These are phyloP conservation scores for Champsocephalus esox DNA, from an alignment of 2,797 vertebrate genomes.

Conservation along the genomic window DNA sequence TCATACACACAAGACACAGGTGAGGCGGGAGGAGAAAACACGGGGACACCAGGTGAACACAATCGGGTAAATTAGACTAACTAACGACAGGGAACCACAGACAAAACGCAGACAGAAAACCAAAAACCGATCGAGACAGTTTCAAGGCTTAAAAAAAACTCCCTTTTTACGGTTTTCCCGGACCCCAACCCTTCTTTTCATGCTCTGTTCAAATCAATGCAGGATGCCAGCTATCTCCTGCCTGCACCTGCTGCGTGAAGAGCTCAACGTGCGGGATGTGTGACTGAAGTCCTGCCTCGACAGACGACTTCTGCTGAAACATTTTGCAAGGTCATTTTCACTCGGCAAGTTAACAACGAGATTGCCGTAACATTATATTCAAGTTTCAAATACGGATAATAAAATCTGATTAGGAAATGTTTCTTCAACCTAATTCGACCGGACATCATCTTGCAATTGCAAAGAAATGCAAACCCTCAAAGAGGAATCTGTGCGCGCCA, in stretches of 20 bases:
- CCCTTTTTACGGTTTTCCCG: conserved; percentile 15
- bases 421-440: background rate
- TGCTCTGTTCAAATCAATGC: conserved; percentile 34
- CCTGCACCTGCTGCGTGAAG: conserved; percentile 43
- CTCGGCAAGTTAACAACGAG: background rate
- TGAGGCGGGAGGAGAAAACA: too few species aligned
- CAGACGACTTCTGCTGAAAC: conserved; percentile 32
- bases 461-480: background rate
- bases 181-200: conserved; percentile 28
- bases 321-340: conserved; percentile 12
- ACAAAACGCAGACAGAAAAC: too few species aligned
- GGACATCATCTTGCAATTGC: background rate
- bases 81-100: too few species aligned
- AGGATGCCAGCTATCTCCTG: conserved; percentile 45
- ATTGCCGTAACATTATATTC: background rate
- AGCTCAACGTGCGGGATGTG: conserved; percentile 10
- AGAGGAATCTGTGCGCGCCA: background rate
- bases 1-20: too few species aligned
- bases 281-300: conserved; percentile 41
- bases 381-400: conserved; percentile 8
- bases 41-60: too few species aligned
- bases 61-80: too few species aligned
- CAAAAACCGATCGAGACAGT: too few species aligned
- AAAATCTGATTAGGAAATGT: background rate
- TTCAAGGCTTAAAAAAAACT: conserved; percentile 15